Evolutionary conservation across 2,888 invertebrate genomes (phyloP).

Genomic region (Ochropleura plecta): DNA sequence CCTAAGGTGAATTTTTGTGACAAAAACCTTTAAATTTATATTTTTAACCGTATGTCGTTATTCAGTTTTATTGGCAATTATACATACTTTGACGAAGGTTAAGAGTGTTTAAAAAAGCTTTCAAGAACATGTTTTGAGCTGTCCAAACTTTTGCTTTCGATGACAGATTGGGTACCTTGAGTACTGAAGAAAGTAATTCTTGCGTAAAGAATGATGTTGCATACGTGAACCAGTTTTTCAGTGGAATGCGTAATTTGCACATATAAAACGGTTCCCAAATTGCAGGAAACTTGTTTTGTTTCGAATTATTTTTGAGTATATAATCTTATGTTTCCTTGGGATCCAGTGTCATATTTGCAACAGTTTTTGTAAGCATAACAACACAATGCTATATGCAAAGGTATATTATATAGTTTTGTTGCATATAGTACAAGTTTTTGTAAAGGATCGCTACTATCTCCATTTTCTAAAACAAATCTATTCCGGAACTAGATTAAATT

Average conservation of each 20-base stretch:
- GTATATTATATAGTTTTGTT: constrained; percentile 31
- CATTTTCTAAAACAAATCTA: not conserved
- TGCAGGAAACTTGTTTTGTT: constrained; percentile 73
- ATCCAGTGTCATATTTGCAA: constrained; percentile 70
- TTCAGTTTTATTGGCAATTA: constrained; percentile 19
- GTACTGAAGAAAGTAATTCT: constrained; percentile 24
- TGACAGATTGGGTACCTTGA: constrained; percentile 61
- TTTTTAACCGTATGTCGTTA: not conserved
- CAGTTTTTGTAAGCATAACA: constrained; percentile 70
- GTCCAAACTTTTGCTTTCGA: constrained; percentile 48
- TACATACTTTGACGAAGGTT: constrained; percentile 37
- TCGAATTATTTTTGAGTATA: constrained; percentile 75
- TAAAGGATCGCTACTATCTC: not conserved
- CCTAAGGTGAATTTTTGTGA: not conserved
- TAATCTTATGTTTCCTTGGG: constrained; percentile 70
- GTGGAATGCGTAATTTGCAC: constrained; percentile 65
- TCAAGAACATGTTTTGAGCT: constrained; percentile 31
- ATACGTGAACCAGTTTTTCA: constrained; percentile 70
- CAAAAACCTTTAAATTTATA: not conserved
- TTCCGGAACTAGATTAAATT: not conserved
- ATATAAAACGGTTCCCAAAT: constrained; percentile 62
- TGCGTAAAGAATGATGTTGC: constrained; percentile 49
- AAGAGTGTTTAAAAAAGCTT: constrained; percentile 23
- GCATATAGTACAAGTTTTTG: not conserved
- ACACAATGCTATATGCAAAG: constrained; percentile 69